A percentile compares a stretch with the other conserved stretches of the same genome.
These are phyloP conservation scores for Dipodomys ordii DNA, from an alignment of 2,113 vertebrate genomes.

Conservation along the genomic window DNA sequence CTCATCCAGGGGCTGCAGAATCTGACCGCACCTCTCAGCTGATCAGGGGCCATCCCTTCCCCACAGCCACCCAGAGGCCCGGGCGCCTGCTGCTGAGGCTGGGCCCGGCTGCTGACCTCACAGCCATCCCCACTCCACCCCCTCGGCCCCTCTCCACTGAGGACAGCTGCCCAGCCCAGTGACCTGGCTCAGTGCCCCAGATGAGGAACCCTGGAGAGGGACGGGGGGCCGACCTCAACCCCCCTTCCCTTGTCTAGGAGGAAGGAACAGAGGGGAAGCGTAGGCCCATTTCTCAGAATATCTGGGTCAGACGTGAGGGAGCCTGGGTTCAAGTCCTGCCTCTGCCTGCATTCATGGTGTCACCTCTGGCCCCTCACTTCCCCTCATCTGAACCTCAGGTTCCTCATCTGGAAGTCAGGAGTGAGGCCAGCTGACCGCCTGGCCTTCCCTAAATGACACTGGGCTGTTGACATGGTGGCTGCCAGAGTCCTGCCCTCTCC, in stretches of 20 bases:
- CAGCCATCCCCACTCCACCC: too few species aligned
- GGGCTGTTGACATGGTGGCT: slow-evolving; percentile 19
- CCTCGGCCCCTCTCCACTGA: too few species aligned
- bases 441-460: background rate
- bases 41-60: too few species aligned
- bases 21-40: too few species aligned
- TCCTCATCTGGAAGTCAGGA: slow-evolving; percentile 60
- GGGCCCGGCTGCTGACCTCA: too few species aligned
- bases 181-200: too few species aligned
- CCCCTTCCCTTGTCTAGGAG: background rate
- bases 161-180: too few species aligned
- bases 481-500: background rate
- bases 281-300: slow-evolving; percentile 73
- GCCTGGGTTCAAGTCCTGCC: slow-evolving; percentile 42
- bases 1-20: too few species aligned
- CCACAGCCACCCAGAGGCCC: too few species aligned
- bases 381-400: slow-evolving; percentile 71
- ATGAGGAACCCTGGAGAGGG: too few species aligned
- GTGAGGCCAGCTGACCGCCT: background rate
- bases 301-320: slow-evolving; percentile 59
- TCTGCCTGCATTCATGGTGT: slow-evolving; percentile 37
- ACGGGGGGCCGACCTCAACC: too few species aligned
- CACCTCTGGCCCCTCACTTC: slow-evolving; percentile 71
- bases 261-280: slow-evolving; percentile 35
- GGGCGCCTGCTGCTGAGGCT: too few species aligned